Percentiles rank a stretch among this genome's conserved stretches.
Evolutionary conservation across 1,140 invertebrate species (phyloP).

Genomic region (Drosophila persimilis): DNA sequence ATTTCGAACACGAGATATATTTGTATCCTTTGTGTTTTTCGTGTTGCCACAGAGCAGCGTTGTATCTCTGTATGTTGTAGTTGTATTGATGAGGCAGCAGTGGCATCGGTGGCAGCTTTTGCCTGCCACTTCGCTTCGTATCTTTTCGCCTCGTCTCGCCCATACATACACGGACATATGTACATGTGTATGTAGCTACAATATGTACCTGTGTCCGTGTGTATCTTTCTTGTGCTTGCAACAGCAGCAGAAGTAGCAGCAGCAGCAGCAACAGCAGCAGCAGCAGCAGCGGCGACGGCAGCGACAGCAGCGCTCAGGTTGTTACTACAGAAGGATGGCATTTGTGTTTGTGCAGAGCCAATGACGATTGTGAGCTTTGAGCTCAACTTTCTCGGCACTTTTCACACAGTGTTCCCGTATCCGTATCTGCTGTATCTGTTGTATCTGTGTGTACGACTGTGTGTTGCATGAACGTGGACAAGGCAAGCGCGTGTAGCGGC

Average conservation of each 20-base stretch:
- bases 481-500: constrained; percentile 45
- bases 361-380: constrained; percentile 69
- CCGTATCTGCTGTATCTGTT: constrained; percentile 34
- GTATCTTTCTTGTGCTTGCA: constrained; percentile 5
- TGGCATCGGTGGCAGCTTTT: constrained; percentile 41
- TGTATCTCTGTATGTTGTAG: not conserved
- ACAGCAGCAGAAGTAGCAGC: constrained; percentile 8
- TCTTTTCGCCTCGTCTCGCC: constrained; percentile 31
- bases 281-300: constrained; percentile 7
- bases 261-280: constrained; percentile 1
- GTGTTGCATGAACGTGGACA: constrained; percentile 5
- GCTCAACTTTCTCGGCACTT: constrained; percentile 57
- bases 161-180: not conserved
- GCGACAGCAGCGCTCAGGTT: constrained; percentile 24
- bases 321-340: not conserved
- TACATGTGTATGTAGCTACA: not conserved
- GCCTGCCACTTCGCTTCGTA: constrained; percentile 11
- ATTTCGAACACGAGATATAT: constrained; percentile 81
- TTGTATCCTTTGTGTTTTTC: constrained; percentile 80
- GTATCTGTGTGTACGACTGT: constrained; percentile 20
- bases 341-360: constrained; percentile 51
- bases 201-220: not conserved
- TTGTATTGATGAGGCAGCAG: constrained; percentile 13
- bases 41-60: constrained; percentile 58
- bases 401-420: constrained; percentile 17